Evolutionary conservation across 2,113 vertebrate species (phyloP), one percentile per base, ranked within the genome.

Genomic region (Odocoileus hemionus): DNA sequence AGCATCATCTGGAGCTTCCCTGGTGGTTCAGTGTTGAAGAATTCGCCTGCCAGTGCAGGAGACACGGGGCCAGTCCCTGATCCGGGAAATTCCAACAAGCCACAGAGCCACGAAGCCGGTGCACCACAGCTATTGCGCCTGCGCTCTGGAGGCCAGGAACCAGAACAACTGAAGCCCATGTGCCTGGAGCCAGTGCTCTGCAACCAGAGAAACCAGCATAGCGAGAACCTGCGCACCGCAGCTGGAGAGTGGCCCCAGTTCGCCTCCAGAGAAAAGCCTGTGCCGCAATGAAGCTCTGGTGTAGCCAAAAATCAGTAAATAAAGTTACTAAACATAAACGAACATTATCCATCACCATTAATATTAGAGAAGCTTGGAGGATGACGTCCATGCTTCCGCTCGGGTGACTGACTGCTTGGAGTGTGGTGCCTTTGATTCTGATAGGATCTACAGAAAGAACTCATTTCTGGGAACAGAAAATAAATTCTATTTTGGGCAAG

Each of bases 391-490:
- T 23, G 25, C 36, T 78, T 86, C 82, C 82, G 26, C 6, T 17
- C 33, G 30, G 25, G 60, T 23, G 36, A 61, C 6, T 47, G 52
- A 80, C 8, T 12, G 60, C 54, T 30, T 36, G 6, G 61, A 93
- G 8, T 6, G 9, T 1, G 23, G 16, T 91, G 26, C 8, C 47
- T 96, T 92, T 33, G 12, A 67, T 58, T 47, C 21, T n/a, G 8
- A 43, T 25, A 60, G 70, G 23, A 86, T 47, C 85, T 84, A 52
- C 3, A 52, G 43, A 84, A 92, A 36, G 74, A 82, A 97, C 83
- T 95, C 87, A 70, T 86, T 93, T 96, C 94, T 70, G 39, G 39
- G 67, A 94, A 80, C 13, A 94, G 43, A 97, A 82, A 96, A 90
- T 79, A 86, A 93, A 88, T 95, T 92, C 86, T 92, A 82, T 85